phyloP scores from a whole-genome alignment of 1,140 invertebrate genomes.

The Nasonia longicornis region DNA sequence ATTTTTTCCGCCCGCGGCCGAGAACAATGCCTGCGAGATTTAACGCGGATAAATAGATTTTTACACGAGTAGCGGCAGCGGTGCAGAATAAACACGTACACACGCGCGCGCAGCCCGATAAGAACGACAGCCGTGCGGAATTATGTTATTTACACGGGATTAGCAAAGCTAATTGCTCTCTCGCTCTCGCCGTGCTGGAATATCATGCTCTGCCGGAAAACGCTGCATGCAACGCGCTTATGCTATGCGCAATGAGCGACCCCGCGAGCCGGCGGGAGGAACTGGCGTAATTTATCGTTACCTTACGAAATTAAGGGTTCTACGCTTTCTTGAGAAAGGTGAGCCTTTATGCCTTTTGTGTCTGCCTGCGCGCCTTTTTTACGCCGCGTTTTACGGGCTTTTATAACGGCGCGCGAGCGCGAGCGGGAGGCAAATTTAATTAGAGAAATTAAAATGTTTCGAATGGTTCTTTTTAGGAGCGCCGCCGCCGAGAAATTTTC shows the following conservation, averaged over 20 bases:
- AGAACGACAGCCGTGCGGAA: constrained; percentile 55
- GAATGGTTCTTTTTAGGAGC: constrained; percentile 33
- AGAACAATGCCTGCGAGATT: constrained; percentile 66
- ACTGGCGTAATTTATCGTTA: constrained; percentile 36
- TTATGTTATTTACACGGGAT: constrained; percentile 66
- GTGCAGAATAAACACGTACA: constrained; percentile 14
- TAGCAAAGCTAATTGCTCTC: constrained; percentile 66
- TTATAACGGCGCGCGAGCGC: neutral
- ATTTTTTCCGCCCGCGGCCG: constrained; percentile 26
- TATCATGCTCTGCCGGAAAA: neutral
- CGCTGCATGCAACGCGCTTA: neutral
- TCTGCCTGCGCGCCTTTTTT: neutral
- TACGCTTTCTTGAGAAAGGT: constrained; percentile 20
- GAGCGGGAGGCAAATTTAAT: constrained; percentile 35
- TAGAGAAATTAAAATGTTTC: constrained; percentile 45
- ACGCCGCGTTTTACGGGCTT: neutral
- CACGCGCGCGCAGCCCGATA: constrained; percentile 43
- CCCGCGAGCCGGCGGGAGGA: neutral
- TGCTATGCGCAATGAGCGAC: constrained; percentile 21
- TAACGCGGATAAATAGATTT: constrained; percentile 67
- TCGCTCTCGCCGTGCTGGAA: constrained; percentile 24
- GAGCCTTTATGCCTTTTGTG: neutral
- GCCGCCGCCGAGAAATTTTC: neutral
- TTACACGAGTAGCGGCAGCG: constrained; percentile 55
- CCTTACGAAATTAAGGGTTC: constrained; percentile 41